Conservation (phyloP, 2,797 vertebrate genomes). For the Chiroxiphia lanceolata region DNA sequence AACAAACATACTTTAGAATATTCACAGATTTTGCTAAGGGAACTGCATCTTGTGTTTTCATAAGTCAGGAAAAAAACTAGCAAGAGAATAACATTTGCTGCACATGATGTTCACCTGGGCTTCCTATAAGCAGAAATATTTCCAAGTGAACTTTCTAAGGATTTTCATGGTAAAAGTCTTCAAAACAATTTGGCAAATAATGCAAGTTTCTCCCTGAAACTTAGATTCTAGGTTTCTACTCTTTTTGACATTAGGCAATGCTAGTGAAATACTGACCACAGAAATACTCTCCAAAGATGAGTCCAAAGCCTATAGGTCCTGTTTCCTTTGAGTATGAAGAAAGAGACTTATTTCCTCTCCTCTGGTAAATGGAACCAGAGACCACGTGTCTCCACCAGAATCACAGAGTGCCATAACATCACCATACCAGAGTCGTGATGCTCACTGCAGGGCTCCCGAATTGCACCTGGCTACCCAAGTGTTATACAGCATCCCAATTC, state of each 20-base stretch:
- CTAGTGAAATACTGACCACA: not conserved
- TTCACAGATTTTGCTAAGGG: not conserved
- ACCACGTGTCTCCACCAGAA: not conserved
- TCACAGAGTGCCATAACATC: fast-evolving
- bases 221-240: not conserved
- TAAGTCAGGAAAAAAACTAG: not conserved
- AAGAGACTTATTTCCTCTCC: not conserved
- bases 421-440: fast-evolving
- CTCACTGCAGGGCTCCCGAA: not conserved
- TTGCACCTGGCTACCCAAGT: not conserved
- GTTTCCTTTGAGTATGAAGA: not conserved
- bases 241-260: not conserved
- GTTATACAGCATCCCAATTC: not conserved
- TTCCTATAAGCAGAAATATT: conserved; percentile 13
- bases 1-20: conserved; percentile 10
- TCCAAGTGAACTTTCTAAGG: not conserved
- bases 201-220: not conserved
- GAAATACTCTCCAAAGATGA: not conserved
- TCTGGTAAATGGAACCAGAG: not conserved
- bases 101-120: not conserved
- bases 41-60: not conserved
- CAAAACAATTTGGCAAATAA: not conserved
- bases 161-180: not conserved
- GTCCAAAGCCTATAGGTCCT: not conserved
- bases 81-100: not conserved